Percentiles rank a stretch among this genome's conserved stretches.
Evolutionary conservation across 1,140 invertebrate species (phyloP).

Genomic region (Drosophila tristis): DNA sequence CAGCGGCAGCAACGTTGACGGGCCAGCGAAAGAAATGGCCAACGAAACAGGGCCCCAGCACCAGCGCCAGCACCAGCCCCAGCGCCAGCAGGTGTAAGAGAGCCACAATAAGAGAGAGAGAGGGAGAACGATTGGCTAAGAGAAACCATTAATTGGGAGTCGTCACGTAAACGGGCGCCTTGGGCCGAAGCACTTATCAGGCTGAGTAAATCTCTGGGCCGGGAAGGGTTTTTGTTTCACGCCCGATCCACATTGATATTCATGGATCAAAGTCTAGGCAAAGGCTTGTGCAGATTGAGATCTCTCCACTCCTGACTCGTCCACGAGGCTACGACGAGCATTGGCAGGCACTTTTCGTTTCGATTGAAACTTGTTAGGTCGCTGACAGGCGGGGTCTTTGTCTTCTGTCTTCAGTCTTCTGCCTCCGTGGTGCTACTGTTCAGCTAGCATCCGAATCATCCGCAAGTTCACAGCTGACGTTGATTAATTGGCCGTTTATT

Average conservation of each 20-base stretch:
- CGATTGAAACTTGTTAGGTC: conserved; percentile 22
- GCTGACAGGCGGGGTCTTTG: conserved; percentile 33
- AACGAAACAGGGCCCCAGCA: conserved; percentile 52
- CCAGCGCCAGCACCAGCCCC: not conserved
- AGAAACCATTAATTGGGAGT: not conserved
- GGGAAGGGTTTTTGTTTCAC: conserved; percentile 4
- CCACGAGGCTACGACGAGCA: conserved; percentile 18
- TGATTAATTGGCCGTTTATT: conserved; percentile 75
- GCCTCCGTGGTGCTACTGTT: conserved; percentile 11
- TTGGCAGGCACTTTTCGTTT: conserved; percentile 35
- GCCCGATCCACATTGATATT: conserved; percentile 58
- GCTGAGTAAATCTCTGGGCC: conserved; percentile 43
- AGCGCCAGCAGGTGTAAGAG: conserved; percentile 23
- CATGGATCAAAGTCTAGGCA: conserved; percentile 42
- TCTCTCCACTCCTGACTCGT: conserved; percentile 15
- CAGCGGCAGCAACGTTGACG: conserved; percentile 15
- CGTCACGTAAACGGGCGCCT: conserved; percentile 55
- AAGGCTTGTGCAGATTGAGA: conserved; percentile 44
- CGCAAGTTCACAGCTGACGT: conserved; percentile 37
- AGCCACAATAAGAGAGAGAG: not conserved
- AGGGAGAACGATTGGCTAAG: conserved; percentile 34
- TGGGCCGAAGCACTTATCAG: conserved; percentile 59
- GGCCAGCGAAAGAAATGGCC: conserved; percentile 47
- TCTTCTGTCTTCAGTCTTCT: conserved; percentile 4
- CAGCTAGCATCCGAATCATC: not conserved